These are phyloP conservation scores for Papilio helenus DNA, from an alignment of 1,140 invertebrate species.

Conservation along the genomic window DNA sequence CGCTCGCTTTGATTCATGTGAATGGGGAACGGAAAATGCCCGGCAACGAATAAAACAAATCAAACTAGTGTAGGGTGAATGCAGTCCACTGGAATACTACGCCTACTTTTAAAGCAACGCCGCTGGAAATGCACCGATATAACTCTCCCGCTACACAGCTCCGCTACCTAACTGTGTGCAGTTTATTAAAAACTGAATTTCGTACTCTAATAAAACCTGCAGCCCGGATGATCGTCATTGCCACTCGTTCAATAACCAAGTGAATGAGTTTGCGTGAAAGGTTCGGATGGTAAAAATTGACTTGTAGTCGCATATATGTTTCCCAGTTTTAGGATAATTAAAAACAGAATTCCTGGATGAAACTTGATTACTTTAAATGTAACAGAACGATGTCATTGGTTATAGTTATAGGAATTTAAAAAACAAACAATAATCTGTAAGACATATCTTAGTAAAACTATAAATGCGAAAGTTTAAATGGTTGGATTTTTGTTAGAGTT, in stretches of 20 bases:
- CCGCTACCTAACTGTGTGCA: constrained; percentile 34
- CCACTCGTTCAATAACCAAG: neutral
- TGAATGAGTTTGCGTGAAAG: neutral
- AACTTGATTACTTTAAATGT: neutral
- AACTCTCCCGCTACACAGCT: constrained; percentile 35
- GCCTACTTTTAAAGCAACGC: constrained; percentile 45
- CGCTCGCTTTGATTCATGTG: constrained; percentile 79
- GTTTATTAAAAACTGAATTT: constrained; percentile 40
- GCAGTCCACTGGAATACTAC: constrained; percentile 46
- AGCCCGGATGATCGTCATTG: constrained; percentile 27
- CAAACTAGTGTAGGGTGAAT: constrained; percentile 61
- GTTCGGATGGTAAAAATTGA: constrained; percentile 2
- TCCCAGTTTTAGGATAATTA: neutral
- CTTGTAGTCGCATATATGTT: neutral
- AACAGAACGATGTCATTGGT: neutral
- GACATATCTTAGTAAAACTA: neutral
- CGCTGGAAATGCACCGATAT: constrained; percentile 40
- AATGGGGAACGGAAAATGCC: constrained; percentile 73
- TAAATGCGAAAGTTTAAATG: too few relatives aligned
- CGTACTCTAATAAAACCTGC: constrained; percentile 30
- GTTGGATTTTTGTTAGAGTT: too few relatives aligned
- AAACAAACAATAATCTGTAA: neutral
- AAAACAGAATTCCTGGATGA: neutral
- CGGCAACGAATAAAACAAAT: constrained; percentile 76
- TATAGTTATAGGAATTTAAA: neutral